Evolutionary conservation across 2,797 vertebrate species (phyloP), one percentile per base, ranked within the genome.

Genomic region (Molossus molossus): DNA sequence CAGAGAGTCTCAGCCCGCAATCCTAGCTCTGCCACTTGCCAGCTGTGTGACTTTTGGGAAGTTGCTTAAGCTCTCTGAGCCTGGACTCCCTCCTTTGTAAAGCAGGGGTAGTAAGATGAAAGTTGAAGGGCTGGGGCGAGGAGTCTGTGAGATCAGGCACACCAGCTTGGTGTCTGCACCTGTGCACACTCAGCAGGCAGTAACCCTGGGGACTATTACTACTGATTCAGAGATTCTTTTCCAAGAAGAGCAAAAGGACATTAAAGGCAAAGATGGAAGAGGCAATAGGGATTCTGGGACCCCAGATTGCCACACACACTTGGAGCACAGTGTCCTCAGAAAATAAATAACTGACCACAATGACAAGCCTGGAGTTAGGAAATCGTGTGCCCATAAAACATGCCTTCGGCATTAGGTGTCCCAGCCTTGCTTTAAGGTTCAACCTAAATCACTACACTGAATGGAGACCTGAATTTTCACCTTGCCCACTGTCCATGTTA

Each of bases 21-120:
- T 21, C 33, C n/a, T n/a, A 27, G 65, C 55, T 55, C 85, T 94
- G 70, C 37, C 64, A 13, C 27, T 37, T 45, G 40, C 23, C 57
- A 50, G 69, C 64, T 64, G 20, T 69, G 85, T 64, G 87, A 86
- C 10, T 70, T 96, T 27, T 21, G 14, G 62, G 48, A 58, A 18
- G 62, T 0, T 81, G 62, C 89, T 88, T 88, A 73, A 29, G 53
- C 57, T 96, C 81, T 76, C 76, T 65, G 86, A 87, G 89, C 55
- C 37, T 23, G 21, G 45, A 17, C 48, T 60, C 55, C 13, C 9
- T 29, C 57, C 48, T 92, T 55, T 77, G 33, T 57, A 50, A 70
- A 84, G 70, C 1, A 0, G 11, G 18, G 33, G 58, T 58, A 50
- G 33, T 7, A n/a, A 45, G 50, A 58, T 29, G 57, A 73, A 45